phyloP scores from a whole-genome alignment of 2,113 vertebrate species.

The Prietella phreatophila region DNA sequence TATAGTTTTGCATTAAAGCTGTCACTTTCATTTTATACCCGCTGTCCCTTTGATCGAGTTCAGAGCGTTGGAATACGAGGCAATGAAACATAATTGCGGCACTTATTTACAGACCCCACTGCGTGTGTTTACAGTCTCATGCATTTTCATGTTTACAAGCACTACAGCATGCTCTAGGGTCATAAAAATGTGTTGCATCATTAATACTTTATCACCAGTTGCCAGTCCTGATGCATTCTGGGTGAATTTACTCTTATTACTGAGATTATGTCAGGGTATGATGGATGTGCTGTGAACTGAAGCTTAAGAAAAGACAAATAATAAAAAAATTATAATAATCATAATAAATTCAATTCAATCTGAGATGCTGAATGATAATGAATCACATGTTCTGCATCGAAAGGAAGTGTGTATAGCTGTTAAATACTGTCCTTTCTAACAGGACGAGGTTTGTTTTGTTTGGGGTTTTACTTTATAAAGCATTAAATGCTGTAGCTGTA shows the following conservation, averaged over 20 bases:
- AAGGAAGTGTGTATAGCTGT: background rate
- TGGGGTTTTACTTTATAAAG: background rate
- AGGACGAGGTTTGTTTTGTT: background rate
- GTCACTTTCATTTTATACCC: background rate
- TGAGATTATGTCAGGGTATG: conserved; percentile 4
- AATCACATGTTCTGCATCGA: background rate
- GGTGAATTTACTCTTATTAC: conserved; percentile 4
- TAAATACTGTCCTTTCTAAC: background rate
- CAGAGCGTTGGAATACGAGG: background rate
- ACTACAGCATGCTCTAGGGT: conserved; percentile 10
- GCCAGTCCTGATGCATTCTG: conserved; percentile 4
- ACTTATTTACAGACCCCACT: background rate
- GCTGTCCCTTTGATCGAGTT: background rate
- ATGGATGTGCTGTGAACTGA: background rate
- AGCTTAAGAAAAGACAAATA: background rate
- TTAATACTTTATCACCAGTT: conserved; percentile 24
- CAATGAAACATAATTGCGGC: background rate
- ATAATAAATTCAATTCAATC: background rate
- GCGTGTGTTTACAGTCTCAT: background rate
- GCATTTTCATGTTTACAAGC: background rate
- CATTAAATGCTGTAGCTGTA: background rate
- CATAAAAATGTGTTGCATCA: conserved; percentile 18
- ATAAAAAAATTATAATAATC: background rate
- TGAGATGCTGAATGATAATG: background rate
- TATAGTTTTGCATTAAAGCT: no score